Evolutionary conservation across 2,113 vertebrate genomes (phyloP), one percentile per base, ranked within the genome.

Genomic region (Fulmarus glacialis): DNA sequence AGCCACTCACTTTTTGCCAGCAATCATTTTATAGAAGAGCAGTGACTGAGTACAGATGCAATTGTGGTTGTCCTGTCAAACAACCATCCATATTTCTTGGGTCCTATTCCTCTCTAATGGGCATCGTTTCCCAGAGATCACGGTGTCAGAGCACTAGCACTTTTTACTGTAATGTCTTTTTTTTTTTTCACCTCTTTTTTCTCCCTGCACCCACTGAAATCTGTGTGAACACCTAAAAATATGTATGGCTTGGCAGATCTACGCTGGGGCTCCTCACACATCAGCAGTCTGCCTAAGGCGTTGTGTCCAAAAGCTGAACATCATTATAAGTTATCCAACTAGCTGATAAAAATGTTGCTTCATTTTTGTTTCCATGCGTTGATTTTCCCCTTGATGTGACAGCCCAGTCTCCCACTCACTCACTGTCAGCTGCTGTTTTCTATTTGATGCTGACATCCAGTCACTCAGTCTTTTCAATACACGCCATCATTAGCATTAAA

Each of bases 261-360:
- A 42, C 2, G 11, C 92, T 68, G 77, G 72, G 91, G 60, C 89
- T 93, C 80, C 87, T 94, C 80, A 86, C 94, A 79, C 78, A 95
- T 91, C 93, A 96, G 86, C 93, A 94, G 56, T 38, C 91, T 91
- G 94, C 97, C 94, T 94, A 32, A 93, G 86, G 96, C 97, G 70
- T 62, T 60, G 67, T 62, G 90, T 96, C 92, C 94, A 94, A 90
- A 91, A 96, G 83, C 85, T 90, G 95, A 97, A 84, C 91, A 94
- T 95, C 90, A 94, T 94, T 97, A 88, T 72, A 92, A 87, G 67
- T 83, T 90, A 77, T 26, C 92, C 72, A 94, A 81, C 78, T 80
- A 55, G 67, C 86, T 94, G 83, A 55, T 89, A 92, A 91, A 91
- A 97, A 78, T 23, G 47, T 79, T 94, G 23, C 82, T 87, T 90